These are phyloP conservation scores for Allolobophora icterica DNA, from an alignment of 2,888 invertebrate species.

Conservation along the genomic window DNA sequence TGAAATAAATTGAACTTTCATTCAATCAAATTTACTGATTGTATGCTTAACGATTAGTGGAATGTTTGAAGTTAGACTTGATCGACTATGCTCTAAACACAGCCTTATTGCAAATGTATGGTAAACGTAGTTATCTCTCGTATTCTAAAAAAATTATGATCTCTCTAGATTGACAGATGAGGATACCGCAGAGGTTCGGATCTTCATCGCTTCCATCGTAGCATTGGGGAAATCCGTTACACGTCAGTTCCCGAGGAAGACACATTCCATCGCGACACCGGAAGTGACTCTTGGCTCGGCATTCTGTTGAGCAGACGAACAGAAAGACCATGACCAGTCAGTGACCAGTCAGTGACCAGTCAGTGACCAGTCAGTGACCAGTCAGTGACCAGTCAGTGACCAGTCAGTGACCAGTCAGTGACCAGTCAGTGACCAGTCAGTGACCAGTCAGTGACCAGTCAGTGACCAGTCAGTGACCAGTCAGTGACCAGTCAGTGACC, in stretches of 20 bases:
- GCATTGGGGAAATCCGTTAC: background rate
- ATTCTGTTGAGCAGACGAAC: too few species aligned
- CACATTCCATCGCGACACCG: background rate
- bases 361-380: too few species aligned
- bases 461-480: too few species aligned
- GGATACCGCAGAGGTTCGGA: background rate
- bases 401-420: too few species aligned
- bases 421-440: too few species aligned
- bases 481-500: too few species aligned
- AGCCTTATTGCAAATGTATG: background rate
- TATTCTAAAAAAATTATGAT: background rate
- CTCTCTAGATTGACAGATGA: background rate
- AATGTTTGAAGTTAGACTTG: background rate
- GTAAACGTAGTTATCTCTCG: too few species aligned
- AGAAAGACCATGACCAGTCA: too few species aligned
- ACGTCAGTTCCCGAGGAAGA: background rate
- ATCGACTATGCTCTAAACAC: background rate
- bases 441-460: too few species aligned
- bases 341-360: too few species aligned
- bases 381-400: too few species aligned
- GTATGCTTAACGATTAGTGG: background rate
- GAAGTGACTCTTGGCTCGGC: too few species aligned
- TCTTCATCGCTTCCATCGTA: conserved; percentile 12
- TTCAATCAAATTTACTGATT: background rate
- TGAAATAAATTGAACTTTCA: background rate